Evolutionary conservation across 2,888 invertebrate species (phyloP).

Genomic region (Caenorhabditis japonica): DNA sequence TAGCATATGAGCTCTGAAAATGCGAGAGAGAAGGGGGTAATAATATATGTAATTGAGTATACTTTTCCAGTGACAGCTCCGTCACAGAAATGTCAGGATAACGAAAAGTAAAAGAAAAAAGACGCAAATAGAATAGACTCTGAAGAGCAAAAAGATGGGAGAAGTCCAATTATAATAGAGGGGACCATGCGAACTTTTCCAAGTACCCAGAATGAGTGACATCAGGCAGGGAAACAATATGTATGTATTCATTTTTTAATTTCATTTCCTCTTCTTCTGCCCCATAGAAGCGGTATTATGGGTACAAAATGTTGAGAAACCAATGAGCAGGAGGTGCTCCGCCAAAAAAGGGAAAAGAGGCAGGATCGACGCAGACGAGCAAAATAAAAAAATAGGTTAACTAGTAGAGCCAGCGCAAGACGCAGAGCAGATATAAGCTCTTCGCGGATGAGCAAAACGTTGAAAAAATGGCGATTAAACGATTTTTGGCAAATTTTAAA

Average conservation of each 20-base stretch:
- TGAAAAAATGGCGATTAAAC: too few species aligned
- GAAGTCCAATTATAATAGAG: not conserved
- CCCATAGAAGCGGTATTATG: conserved; percentile 2
- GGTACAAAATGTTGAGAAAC: not conserved
- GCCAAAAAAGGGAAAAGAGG: not conserved
- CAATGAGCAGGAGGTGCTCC: not conserved
- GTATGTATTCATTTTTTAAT: conserved; percentile 14
- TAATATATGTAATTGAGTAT: conserved; percentile 50
- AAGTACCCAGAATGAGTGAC: conserved; percentile 16
- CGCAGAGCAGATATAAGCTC: conserved; percentile 7
- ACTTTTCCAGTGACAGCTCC: conserved; percentile 46
- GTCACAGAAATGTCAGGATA: conserved; percentile 19
- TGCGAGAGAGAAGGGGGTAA: conserved; percentile 9
- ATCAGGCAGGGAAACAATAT: conserved; percentile 12
- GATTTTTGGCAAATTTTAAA: too few species aligned
- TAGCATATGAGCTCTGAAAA: not conserved
- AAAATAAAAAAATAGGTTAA: conserved; percentile 10
- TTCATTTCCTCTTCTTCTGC: conserved; percentile 9
- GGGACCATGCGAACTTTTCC: conserved; percentile 34
- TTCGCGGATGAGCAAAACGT: too few species aligned
- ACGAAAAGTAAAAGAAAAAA: not conserved
- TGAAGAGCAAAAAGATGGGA: not conserved
- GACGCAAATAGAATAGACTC: conserved; percentile 34
- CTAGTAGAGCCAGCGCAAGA: conserved; percentile 4
- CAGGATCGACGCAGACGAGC: not conserved